Base-by-base conservation (phyloP, 1,140 invertebrate genomes). In the Platyscapa corneri region DNA sequence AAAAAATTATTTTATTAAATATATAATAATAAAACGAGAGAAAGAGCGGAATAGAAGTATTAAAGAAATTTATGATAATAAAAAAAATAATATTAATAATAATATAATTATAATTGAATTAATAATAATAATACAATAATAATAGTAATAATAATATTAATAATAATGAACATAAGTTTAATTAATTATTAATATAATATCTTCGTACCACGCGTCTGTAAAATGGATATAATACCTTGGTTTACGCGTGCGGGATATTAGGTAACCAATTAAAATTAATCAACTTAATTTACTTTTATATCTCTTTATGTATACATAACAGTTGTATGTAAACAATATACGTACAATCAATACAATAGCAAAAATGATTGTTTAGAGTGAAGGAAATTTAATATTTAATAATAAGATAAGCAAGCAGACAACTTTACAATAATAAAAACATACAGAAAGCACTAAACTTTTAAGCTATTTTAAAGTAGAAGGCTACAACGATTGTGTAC, bases 71-170 rank as follows among this genome's bases (percentile, higher is more conserved):
- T 12, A 30, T 83, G 27, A 39, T 42, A 67, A 34, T 78, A 81
- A 81, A 23, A 70, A 70, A 49, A 67, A 56, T 56, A 67, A 76
- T 82, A 14, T 23, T 37, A 82, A 60, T 46, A 90, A 89, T 87
- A 90, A 90, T 90, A 88, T 34, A 90, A 89, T 87, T 86, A 90
- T 87, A 87, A 88, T 89, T 88, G 89, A 89, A 90, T 90, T 89
- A 82, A 86, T 88, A 89, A 90, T 89, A 80, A 85, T 88, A 72
- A 90, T 90, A 89, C 89, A 82, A 86, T 88, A 89, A 89, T 89
- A 80, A 85, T 88, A 72, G n/a, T 70, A 70, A 70, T 70, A 87
- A 90, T 88, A 87, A 88, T 88, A 87, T 88, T 90, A 89, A 88
- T 88, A 88, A 89, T 88, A 88, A 88, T 89, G 87, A 88, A 88